These are phyloP conservation scores for Lates calcarifer DNA, from an alignment of 2,113 vertebrate species.

Conservation along the genomic window DNA sequence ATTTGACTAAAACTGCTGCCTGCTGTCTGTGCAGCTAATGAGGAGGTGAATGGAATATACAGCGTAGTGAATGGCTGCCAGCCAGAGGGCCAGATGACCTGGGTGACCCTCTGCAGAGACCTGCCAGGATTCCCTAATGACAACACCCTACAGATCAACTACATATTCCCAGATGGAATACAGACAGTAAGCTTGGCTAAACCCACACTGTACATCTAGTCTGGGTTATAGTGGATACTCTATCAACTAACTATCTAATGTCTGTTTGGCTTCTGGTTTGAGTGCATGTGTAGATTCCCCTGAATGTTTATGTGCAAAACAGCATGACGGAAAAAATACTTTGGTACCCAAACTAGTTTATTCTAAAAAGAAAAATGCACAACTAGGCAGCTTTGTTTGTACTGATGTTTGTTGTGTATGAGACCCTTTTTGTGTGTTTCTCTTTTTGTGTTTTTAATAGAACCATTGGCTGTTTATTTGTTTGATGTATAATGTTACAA, in stretches of 20 bases:
- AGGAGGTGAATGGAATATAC: background rate
- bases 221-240: background rate
- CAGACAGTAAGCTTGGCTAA: conserved; percentile 68
- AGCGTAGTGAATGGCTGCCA: conserved; percentile 40
- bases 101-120: conserved; percentile 55
- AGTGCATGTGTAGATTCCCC: no score
- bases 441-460: background rate
- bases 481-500: no score
- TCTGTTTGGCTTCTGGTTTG: background rate
- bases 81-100: conserved; percentile 74
- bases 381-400: no score
- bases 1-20: background rate
- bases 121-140: conserved; percentile 64
- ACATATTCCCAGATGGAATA: conserved; percentile 71
- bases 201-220: background rate
- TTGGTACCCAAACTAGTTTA: no score
- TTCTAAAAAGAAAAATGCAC: no score
- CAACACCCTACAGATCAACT: conserved; percentile 75
- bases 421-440: background rate
- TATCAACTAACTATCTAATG: background rate
- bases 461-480: no score
- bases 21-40: conserved; percentile 45
- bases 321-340: no score
- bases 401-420: no score
- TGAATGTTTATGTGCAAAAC: no score